Conservation (phyloP, 2,888 invertebrate species). For the Rutpela maculata region DNA sequence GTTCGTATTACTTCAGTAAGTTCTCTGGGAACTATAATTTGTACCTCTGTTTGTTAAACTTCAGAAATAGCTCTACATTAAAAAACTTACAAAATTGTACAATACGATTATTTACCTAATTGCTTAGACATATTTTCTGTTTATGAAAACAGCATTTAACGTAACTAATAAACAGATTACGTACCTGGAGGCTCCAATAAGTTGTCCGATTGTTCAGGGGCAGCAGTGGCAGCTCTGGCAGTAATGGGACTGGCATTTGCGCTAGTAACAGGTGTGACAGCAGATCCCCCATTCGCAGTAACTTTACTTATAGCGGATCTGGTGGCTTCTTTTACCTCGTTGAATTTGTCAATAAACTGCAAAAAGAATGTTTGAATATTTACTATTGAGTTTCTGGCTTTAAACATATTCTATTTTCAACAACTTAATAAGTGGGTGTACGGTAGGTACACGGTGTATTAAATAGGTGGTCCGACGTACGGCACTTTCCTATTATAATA, state of each 20-base stretch:
- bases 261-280: slow-evolving; percentile 89
- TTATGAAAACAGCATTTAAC: too few relatives aligned
- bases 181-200: slow-evolving; percentile 75
- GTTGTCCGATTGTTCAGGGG: slow-evolving; percentile 73
- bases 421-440: too few relatives aligned
- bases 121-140: too few relatives aligned
- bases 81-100: too few relatives aligned
- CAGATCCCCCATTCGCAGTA: slow-evolving; percentile 77
- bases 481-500: too few relatives aligned
- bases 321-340: slow-evolving; percentile 97
- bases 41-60: too few relatives aligned
- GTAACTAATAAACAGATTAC: neutral
- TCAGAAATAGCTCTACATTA: too few relatives aligned
- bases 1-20: too few relatives aligned
- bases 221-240: slow-evolving; percentile 78
- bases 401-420: neutral
- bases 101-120: too few relatives aligned
- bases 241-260: slow-evolving; percentile 92
- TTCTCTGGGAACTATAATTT: too few relatives aligned
- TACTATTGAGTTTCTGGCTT: neutral
- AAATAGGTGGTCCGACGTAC: too few relatives aligned
- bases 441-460: too few relatives aligned
- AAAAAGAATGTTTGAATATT: slow-evolving; percentile 51
- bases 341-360: slow-evolving; percentile 98
- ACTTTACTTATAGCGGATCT: slow-evolving; percentile 82